Conservation (phyloP, 2,888 invertebrate species). For the Nephrotoma guestfalica region DNA sequence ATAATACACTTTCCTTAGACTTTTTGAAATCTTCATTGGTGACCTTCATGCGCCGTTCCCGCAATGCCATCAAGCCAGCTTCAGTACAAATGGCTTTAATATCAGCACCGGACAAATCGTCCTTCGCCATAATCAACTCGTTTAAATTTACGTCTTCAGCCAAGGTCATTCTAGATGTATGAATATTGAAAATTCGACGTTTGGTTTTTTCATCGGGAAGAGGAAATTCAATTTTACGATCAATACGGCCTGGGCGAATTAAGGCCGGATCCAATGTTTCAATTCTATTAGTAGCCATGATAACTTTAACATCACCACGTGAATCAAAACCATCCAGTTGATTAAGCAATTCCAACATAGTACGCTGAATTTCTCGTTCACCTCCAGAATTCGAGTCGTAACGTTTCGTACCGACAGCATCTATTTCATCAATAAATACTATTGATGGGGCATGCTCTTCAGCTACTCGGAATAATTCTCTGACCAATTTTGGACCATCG, state of each 20-base stretch:
- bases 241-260: constrained; percentile 96
- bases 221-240: constrained; percentile 98
- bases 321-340: constrained; percentile 98
- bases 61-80: constrained; percentile 92
- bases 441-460: constrained; percentile 99
- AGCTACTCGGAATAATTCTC: constrained; percentile 96
- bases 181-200: constrained; percentile 91
- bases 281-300: constrained; percentile 96
- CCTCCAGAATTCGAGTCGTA: constrained; percentile 99
- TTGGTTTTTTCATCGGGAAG: constrained; percentile 98
- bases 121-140: constrained; percentile 97
- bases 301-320: constrained; percentile 89
- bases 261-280: constrained; percentile 97
- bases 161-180: constrained; percentile 97
- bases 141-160: constrained; percentile 93
- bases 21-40: constrained; percentile 99
- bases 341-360: constrained; percentile 97
- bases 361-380: constrained; percentile 97
- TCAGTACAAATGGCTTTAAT: constrained; percentile 99
- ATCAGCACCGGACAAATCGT: constrained; percentile 95
- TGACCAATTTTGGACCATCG: constrained; percentile 95
- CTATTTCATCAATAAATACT: constrained; percentile 99
- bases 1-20: constrained; percentile 97
- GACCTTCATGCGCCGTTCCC: constrained; percentile 98
- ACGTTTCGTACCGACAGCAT: constrained; percentile 96